Evolutionary conservation across 2,797 vertebrate genomes (phyloP).

Genomic region (Chelon labrosus): DNA sequence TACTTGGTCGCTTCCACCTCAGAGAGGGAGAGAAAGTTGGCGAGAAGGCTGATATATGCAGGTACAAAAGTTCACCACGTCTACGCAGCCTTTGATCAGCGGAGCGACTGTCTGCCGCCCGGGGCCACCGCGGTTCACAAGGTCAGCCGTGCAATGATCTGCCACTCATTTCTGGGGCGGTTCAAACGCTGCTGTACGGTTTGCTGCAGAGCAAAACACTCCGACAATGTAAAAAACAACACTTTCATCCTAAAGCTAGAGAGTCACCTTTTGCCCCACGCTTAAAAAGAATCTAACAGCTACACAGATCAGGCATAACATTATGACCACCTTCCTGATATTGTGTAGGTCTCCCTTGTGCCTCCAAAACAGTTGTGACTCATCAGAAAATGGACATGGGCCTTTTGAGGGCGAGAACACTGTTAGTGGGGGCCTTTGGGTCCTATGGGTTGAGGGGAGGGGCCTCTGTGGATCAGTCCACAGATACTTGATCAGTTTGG

Average conservation of each 20-base stretch:
- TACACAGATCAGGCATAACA: not conserved
- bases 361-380: no score
- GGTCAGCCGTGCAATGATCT: slow-evolving; percentile 62
- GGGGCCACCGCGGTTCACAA: slow-evolving; percentile 64
- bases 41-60: slow-evolving; percentile 54
- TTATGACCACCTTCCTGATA: no score
- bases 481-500: no score
- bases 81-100: slow-evolving; percentile 73
- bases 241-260: slow-evolving; percentile 26
- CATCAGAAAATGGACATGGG: no score
- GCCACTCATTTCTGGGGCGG: slow-evolving; percentile 54
- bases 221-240: slow-evolving; percentile 26
- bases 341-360: no score
- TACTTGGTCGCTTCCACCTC: slow-evolving; percentile 47
- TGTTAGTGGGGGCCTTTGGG: no score
- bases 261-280: slow-evolving; percentile 18
- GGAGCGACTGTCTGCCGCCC: slow-evolving; percentile 60
- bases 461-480: no score
- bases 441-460: no score
- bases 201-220: slow-evolving; percentile 20
- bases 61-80: slow-evolving; percentile 67
- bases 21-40: slow-evolving; percentile 50
- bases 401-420: no score
- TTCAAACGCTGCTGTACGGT: slow-evolving; percentile 44
- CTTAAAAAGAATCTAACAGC: not conserved